Percentiles rank a stretch among this genome's conserved stretches.
These are phyloP conservation scores for Linnaemya vulpina DNA, from an alignment of 2,888 invertebrate species.

Conservation along the genomic window DNA sequence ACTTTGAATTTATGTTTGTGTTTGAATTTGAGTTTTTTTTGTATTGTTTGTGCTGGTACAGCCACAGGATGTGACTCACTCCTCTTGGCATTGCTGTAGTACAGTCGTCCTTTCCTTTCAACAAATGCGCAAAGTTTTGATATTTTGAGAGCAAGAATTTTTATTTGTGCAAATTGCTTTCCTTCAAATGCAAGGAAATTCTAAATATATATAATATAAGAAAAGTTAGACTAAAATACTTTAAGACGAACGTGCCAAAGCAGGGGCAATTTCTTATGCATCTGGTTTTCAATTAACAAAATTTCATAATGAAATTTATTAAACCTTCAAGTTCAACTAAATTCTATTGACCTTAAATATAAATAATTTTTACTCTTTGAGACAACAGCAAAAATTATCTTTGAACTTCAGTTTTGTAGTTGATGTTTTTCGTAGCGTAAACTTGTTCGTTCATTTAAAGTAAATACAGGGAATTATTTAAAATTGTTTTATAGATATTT, in stretches of 20 bases:
- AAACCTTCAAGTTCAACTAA: not conserved
- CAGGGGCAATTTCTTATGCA: not conserved
- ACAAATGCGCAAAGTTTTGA: slow-evolving; percentile 2
- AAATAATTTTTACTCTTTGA: not conserved
- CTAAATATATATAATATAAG: not conserved
- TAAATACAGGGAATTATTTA: slow-evolving; percentile 40
- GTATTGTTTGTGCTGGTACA: not conserved
- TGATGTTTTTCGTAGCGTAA: slow-evolving; percentile 1
- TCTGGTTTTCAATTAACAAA: not conserved
- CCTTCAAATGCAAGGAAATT: not conserved
- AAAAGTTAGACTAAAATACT: slow-evolving; percentile 4
- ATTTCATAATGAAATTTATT: not conserved
- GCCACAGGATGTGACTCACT: slow-evolving; percentile 33
- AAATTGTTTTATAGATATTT: slow-evolving; percentile 45
- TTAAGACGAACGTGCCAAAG: not conserved
- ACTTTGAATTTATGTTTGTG: slow-evolving; percentile 24
- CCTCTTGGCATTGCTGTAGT: not conserved
- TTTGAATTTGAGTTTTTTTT: slow-evolving; percentile 1
- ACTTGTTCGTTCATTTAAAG: slow-evolving; percentile 17
- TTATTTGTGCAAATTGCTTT: slow-evolving; percentile 6
- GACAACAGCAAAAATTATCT: not conserved
- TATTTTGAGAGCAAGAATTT: not conserved
- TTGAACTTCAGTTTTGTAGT: not conserved
- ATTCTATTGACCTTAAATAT: not conserved
- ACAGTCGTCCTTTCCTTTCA: not conserved